Percentiles rank a stretch among this genome's conserved stretches.
phyloP scores from a whole-genome alignment of 2,113 vertebrate species.

The Oryctolagus cuniculus region mOryCun1.1 NC_091447.1:11975501-11976000 shows the following conservation, averaged over 20 bases:
- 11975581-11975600: not conserved
- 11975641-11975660: not conserved
- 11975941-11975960: not conserved
- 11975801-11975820: too few species aligned
- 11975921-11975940: too few species aligned
- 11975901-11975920: too few species aligned
- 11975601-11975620: not conserved
- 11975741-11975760: not conserved
- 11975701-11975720: not conserved
- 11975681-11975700: not conserved
- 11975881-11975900: too few species aligned
- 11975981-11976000: not conserved
- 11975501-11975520: not conserved
- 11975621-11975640: not conserved
- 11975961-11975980: not conserved
- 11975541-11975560: not conserved
- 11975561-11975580: not conserved
- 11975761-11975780: not conserved
- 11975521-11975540: not conserved
- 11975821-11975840: too few species aligned
- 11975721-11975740: not conserved
- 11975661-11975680: not conserved
- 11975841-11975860: too few species aligned
- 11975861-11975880: too few species aligned
- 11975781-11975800: too few species aligned